Base-by-base conservation (phyloP, 2,888 invertebrate species). In the Galeopsomyia nigrocyanea region DNA sequence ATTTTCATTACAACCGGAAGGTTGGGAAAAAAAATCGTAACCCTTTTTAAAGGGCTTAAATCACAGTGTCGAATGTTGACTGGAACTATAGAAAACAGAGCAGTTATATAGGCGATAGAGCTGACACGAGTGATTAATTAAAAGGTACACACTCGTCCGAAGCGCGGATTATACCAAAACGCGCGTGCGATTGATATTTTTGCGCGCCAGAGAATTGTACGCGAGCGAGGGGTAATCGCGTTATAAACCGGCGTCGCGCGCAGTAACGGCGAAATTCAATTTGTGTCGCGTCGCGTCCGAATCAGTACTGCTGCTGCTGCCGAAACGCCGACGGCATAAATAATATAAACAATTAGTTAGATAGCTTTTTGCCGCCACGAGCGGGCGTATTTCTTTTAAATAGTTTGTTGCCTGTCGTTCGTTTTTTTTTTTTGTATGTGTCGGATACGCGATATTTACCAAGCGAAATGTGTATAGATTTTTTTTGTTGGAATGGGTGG, bases 171-270 rank as follows among this genome's bases (percentile, higher is more conserved):
- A 82, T 39, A 39, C 39, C 81, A 80, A 26, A 2, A n/a, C n/a
- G n/a, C n/a, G n/a, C 80, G 79, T 79, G 79, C 81, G 82, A 83
- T 81, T 81, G 82, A 81, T 80, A 81, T 81, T 81, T 82, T 82
- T 80, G 78, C 77, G 78, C 77, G 6, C 9, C 39, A 46, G 13
- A n/a, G n/a, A n/a, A n/a, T n/a, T n/a, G 19, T 3, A 22, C 17
- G 22, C 14, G 2, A 0, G 10, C n/a, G 13, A 16, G 77, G 74
- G 77, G 78, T 82, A 83, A 82, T 82, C 82, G 80, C 79, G 80
- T 82, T 82, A 39, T 39, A 80, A 79, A 79, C 80, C 76, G 78
- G 68, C 75, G 26, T 26, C 39, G 13, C 7, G 10, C 39, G 39
- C 79, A 7, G 10, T 39, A 39, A 3, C 57, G 79, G 79, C 79